Conservation (phyloP, 2,888 invertebrate species). For the Spilosoma lubricipeda region DNA sequence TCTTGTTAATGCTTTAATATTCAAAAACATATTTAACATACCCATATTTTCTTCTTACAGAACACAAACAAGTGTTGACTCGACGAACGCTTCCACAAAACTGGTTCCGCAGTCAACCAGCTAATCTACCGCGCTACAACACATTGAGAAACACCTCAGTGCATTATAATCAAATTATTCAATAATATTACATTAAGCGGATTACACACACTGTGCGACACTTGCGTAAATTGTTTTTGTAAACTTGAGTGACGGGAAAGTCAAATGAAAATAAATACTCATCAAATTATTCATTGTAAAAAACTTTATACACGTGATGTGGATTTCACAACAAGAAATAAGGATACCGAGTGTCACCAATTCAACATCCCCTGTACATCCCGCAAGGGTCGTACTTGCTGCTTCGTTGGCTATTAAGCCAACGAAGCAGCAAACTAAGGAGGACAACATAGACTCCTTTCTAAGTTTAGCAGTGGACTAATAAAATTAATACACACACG, state of each 20-base stretch:
- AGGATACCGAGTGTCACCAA: too few species aligned
- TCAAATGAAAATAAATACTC: neutral
- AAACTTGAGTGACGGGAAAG: neutral
- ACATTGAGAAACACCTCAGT: neutral
- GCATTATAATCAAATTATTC: constrained; percentile 20
- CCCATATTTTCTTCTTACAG: constrained; percentile 11
- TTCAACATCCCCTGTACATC: too few species aligned
- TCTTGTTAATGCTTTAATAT: neutral
- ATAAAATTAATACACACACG: too few species aligned
- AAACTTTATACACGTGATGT: neutral
- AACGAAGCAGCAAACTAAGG: too few species aligned
- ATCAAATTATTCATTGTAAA: neutral
- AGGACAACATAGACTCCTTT: too few species aligned
- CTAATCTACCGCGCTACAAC: neutral
- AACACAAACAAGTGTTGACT: constrained; percentile 11
- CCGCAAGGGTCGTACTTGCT: too few species aligned
- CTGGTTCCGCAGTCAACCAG: constrained; percentile 14
- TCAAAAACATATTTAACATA: neutral
- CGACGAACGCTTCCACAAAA: constrained; percentile 5
- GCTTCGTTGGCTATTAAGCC: too few species aligned
- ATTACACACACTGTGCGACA: neutral
- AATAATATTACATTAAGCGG: constrained; percentile 13
- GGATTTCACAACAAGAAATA: too few species aligned
- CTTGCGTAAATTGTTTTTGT: neutral
- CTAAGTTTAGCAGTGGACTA: too few species aligned